phyloP scores from a whole-genome alignment of 2,797 vertebrate genomes.

The Cuculus canorus region DNA sequence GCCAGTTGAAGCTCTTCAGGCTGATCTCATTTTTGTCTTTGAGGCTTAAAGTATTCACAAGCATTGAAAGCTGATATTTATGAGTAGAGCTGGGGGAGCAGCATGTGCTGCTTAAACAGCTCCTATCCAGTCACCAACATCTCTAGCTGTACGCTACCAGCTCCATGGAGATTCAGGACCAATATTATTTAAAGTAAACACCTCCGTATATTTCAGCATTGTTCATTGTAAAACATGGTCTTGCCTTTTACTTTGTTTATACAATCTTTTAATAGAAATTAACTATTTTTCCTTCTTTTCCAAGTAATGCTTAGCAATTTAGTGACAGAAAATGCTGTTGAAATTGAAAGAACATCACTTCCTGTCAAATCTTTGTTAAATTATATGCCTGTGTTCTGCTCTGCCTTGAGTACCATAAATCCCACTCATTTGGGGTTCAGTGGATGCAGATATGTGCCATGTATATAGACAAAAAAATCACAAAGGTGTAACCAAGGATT shows the following conservation, averaged over 20 bases:
- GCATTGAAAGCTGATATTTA: constrained; percentile 19
- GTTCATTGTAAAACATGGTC: neutral
- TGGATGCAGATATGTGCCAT: neutral
- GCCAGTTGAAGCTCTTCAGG: neutral
- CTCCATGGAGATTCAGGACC: neutral
- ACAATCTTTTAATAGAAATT: neutral
- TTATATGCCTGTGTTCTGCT: neutral
- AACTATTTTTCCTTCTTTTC: neutral
- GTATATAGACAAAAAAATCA: neutral
- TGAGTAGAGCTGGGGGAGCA: neutral
- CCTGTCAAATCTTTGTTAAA: neutral
- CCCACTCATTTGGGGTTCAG: neutral
- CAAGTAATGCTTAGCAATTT: neutral
- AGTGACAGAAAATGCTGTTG: neutral
- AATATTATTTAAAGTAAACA: constrained; percentile 7
- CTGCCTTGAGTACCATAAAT: neutral
- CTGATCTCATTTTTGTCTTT: constrained; percentile 47
- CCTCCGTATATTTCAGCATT: neutral
- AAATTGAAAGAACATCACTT: neutral
- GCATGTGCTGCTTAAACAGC: neutral
- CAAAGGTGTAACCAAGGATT: neutral
- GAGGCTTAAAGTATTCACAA: constrained; percentile 20
- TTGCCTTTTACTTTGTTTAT: constrained; percentile 15
- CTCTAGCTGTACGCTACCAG: neutral
- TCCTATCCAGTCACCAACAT: neutral